Evolutionary conservation across 1,140 invertebrate genomes (phyloP), one percentile per base, ranked within the genome.

Genomic region (Drosophila dunni): DNA sequence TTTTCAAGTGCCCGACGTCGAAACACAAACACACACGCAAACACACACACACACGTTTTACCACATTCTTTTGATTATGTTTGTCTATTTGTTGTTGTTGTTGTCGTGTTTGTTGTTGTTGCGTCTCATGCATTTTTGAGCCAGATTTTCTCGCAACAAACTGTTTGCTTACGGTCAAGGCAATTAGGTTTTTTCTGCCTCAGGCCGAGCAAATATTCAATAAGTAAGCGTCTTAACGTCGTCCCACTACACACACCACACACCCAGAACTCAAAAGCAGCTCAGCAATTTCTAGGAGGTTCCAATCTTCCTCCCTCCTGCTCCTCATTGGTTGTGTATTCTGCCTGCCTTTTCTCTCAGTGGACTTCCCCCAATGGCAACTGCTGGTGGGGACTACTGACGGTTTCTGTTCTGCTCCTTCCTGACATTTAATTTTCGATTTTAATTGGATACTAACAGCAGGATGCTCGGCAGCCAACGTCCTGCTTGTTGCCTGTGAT

Each of bases 391-490:
- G 50, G 8, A 11, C 50, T 67, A 29, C 33, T 67, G 29, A 33
- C 44, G 38, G 50, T 33, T 40, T 50, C 53, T 60, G 54, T 71
- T 67, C 63, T 54, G 61, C 56, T 69, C 76, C 68, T 75, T 79
- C 73, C 84, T 89, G 84, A 89, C 84, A 84, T 88, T 88, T 89
- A 88, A 88, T 88, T 88, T 89, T 89, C 84, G 84, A 89, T 88
- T 88, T 88, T 89, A 91, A 91, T 91, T 91, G 90, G 90, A 91
- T 91, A 90, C 81, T 89, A 91, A 91, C 90, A 91, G 90, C 90
- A 91, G 90, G 90, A 91, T 77, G 82, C 90, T 71, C 66, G 73
- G 29, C 67, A 75, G 29, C 29, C 67, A 40, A 38, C 68, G 68
- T 75, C 71, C 71, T 89, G 69, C 67, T 74, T 89, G 69, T 62